Percentiles rank a stretch among this genome's conserved stretches.
Conservation (phyloP, 2,113 vertebrate genomes). For the Octodon degus region DNA sequence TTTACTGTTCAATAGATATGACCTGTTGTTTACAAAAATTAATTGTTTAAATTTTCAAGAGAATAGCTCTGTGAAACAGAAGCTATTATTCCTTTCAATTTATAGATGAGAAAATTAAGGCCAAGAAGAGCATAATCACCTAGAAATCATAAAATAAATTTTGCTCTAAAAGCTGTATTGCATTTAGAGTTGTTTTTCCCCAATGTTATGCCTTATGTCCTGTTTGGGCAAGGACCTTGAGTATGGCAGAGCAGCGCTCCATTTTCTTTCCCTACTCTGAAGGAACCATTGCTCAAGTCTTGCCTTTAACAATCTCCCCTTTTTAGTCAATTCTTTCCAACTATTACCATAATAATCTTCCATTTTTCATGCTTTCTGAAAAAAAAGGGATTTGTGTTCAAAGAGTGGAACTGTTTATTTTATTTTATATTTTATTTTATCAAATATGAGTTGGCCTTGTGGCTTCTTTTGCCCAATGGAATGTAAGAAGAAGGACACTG, state of each 20-base stretch:
- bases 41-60: constrained; percentile 37
- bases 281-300: neutral
- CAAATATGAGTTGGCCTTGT: neutral
- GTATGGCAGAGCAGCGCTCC: neutral
- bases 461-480: neutral
- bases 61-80: neutral
- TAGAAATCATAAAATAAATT: neutral
- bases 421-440: neutral
- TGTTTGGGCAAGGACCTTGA: neutral
- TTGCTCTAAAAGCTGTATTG: neutral
- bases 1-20: neutral
- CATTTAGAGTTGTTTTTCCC: neutral
- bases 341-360: neutral
- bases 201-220: neutral
- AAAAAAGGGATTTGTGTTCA: neutral
- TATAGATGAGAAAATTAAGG: neutral
- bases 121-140: neutral
- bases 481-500: neutral
- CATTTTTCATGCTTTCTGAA: neutral
- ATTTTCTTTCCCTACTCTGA: neutral
- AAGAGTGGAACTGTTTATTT: neutral
- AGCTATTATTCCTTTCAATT: neutral
- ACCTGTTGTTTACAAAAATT: neutral
- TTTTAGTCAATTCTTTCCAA: neutral
- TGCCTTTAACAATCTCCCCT: neutral